These are phyloP conservation scores for Rhegmatorhina hoffmannsi DNA, from an alignment of 2,113 vertebrate species.

Conservation along the genomic window DNA sequence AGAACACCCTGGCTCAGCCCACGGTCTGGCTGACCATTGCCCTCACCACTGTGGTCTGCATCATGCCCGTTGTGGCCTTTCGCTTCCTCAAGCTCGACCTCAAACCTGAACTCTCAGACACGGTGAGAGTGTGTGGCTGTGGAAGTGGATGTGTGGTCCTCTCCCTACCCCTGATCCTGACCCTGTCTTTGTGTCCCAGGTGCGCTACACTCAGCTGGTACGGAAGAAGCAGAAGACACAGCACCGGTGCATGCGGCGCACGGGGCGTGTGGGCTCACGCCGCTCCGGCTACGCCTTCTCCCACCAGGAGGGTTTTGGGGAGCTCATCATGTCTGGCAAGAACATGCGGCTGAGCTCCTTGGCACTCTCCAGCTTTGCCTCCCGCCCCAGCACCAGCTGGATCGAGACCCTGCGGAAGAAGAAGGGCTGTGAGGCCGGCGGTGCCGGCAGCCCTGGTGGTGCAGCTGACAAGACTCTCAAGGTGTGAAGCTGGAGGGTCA, in stretches of 20 bases:
- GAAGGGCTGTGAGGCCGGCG: conserved; percentile 65
- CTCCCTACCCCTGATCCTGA: background rate
- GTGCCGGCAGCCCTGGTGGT: background rate
- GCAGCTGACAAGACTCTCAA: conserved; percentile 37
- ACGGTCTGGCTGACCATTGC: conserved; percentile 93
- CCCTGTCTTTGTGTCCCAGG: conserved; percentile 66
- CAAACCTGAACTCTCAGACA: conserved; percentile 90
- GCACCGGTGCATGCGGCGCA: conserved; percentile 74
- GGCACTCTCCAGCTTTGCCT: conserved; percentile 81
- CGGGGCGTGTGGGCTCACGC: conserved; percentile 77
- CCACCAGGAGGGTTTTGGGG: conserved; percentile 94
- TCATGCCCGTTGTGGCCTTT: conserved; percentile 91
- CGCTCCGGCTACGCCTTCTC: conserved; percentile 93
- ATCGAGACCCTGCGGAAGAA: conserved; percentile 90
- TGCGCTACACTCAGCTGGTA: conserved; percentile 91
- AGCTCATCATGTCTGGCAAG: conserved; percentile 94
- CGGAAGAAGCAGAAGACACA: conserved; percentile 86
- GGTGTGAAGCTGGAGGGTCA: conserved; percentile 31
- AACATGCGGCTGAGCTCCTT: conserved; percentile 93
- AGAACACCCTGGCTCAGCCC: conserved; percentile 89
- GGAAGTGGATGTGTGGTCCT: rapidly evolving
- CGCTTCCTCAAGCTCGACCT: conserved; percentile 94
- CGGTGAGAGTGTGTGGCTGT: conserved; percentile 66
- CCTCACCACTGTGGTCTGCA: conserved; percentile 87
- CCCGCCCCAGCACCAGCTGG: conserved; percentile 86